Percentiles rank a stretch among this genome's conserved stretches.
phyloP scores from a whole-genome alignment of 1,140 invertebrate genomes.

The Linepithema humile region DNA sequence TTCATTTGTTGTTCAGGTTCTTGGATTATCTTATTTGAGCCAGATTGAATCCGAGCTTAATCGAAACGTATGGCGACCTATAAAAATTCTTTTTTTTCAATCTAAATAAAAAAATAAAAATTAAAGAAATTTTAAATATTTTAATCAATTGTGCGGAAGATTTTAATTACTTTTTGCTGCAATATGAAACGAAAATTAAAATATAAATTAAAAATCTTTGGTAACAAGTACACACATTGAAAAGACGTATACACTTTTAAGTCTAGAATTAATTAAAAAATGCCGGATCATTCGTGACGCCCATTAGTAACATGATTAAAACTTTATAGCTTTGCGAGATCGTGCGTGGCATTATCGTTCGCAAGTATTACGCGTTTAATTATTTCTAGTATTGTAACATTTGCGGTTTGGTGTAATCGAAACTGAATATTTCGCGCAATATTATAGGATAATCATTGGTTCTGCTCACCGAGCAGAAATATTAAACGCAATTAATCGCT shows the following conservation, averaged over 20 bases:
- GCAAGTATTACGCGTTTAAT: conserved; percentile 53
- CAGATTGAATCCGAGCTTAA: conserved; percentile 26
- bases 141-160: too few species aligned
- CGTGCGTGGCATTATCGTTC: conserved; percentile 3
- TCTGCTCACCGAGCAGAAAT: conserved; percentile 46
- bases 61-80: background rate
- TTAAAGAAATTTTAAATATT: background rate
- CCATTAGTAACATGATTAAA: conserved; percentile 27
- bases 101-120: background rate
- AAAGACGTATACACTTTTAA: background rate
- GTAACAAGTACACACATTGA: background rate
- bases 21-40: conserved; percentile 18
- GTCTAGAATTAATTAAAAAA: conserved; percentile 9
- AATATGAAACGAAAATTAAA: background rate
- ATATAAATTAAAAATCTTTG: conserved; percentile 15
- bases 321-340: conserved; percentile 25
- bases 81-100: background rate
- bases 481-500: conserved; percentile 54
- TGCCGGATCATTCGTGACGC: background rate
- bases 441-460: conserved; percentile 54
- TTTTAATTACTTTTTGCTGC: background rate
- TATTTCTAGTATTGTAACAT: conserved; percentile 53
- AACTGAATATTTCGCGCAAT: conserved; percentile 55
- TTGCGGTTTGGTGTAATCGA: conserved; percentile 45
- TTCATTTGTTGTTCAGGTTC: background rate